These are phyloP conservation scores for Anisognathus igniventris DNA, from an alignment of 2,797 vertebrate genomes.

Conservation along the genomic window DNA sequence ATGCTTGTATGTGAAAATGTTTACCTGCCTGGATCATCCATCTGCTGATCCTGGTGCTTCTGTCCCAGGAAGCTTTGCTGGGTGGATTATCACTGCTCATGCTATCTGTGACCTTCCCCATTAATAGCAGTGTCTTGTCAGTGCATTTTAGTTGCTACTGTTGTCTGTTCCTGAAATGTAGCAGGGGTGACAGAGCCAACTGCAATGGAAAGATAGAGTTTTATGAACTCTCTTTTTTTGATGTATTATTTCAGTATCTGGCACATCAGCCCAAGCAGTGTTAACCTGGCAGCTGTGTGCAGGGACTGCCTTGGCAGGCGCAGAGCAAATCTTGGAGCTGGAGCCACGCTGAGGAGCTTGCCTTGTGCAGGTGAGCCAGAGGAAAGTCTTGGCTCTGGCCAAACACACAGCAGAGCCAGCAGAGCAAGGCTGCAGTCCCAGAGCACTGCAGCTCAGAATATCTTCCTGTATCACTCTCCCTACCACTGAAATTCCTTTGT, in stretches of 20 bases:
- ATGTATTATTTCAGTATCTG: not conserved
- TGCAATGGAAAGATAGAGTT: not conserved
- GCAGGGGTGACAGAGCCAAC: not conserved
- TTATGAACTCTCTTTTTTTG: not conserved
- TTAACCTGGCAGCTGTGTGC: not conserved
- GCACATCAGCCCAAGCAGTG: not conserved
- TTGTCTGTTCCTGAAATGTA: not conserved
- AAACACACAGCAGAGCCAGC: not conserved
- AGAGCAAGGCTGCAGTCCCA: not conserved
- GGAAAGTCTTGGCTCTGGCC: not conserved
- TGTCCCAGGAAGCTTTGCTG: not conserved
- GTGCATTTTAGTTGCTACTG: not conserved
- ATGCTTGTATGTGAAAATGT: not conserved
- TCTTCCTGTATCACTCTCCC: not conserved
- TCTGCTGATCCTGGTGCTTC: not conserved
- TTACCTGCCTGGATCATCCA: not conserved
- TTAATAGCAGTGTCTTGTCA: not conserved
- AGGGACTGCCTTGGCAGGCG: not conserved
- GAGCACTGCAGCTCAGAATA: not conserved
- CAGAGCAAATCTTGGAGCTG: not conserved
- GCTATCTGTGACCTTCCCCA: not conserved
- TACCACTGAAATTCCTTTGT: not conserved
- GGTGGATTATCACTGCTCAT: not conserved
- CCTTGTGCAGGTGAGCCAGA: not conserved
- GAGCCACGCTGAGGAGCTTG: rapidly evolving